Evolutionary conservation across 2,797 vertebrate genomes (phyloP).

Genomic region (Centropyge bicolor): DNA sequence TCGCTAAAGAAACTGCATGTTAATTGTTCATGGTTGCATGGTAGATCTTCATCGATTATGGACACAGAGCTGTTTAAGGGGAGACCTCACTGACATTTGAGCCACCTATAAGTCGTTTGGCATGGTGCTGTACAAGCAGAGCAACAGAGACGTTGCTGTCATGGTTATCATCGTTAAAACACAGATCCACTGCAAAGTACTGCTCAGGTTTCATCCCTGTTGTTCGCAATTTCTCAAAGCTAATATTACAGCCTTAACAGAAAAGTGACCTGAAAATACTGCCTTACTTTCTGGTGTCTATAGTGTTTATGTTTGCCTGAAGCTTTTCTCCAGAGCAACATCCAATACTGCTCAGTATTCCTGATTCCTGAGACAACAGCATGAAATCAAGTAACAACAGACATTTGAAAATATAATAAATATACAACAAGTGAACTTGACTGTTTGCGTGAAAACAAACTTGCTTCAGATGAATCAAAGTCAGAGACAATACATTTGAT

Average conservation of each 20-base stretch:
- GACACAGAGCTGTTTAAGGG: background rate
- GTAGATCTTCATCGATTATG: constrained; percentile 5
- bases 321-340: constrained; percentile 24
- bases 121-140: constrained; percentile 5
- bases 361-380: constrained; percentile 29
- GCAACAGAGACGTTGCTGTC: constrained; percentile 12
- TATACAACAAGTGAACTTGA: constrained; percentile 13
- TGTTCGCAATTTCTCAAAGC: constrained; percentile 20
- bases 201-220: constrained; percentile 59
- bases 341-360: constrained; percentile 27
- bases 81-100: constrained; percentile 45
- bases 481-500: background rate
- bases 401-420: background rate
- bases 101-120: constrained; percentile 27
- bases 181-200: constrained; percentile 30
- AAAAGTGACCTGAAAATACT: constrained; percentile 24
- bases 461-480: constrained; percentile 41
- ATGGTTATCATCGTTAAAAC: constrained; percentile 32
- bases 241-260: constrained; percentile 20
- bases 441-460: constrained; percentile 13
- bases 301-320: constrained; percentile 28
- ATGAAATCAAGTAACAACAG: constrained; percentile 18
- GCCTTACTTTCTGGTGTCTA: constrained; percentile 35
- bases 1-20: constrained; percentile 8
- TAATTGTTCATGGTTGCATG: constrained; percentile 14